Base-by-base conservation (phyloP, 2,888 invertebrate genomes). In the Catocala nupta region DNA sequence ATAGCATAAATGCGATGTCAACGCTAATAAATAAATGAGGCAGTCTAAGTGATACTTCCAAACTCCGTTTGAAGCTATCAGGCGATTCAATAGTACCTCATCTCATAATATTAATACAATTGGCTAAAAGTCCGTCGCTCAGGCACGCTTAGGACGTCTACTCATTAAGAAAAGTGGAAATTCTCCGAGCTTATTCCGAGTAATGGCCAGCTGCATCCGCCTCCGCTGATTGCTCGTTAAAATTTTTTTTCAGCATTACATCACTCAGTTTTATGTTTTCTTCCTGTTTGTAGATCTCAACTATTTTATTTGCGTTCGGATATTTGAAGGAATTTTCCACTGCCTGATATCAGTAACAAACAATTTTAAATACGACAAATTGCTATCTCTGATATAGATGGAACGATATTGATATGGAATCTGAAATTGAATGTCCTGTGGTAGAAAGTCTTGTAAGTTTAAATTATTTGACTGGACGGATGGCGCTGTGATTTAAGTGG, bases 151-250 rank as follows among this genome's bases (percentile, higher is more conserved):
- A 59, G 50, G 59, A 72, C 42, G 61, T 68, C 59, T 59, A 55
- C 59, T 77, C 65, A 77, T 77, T 71, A 71, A 64, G 71, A 62
- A 65, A 73, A 71, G 66, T 71, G 55, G 53, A 43, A 65, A 54
- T 63, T 65, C 66, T 62, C 36, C 12, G 12, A 43, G 63, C 58
- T 68, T 62, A 64, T 55, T 68, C 54, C 50, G 34, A 55, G 63
- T 67, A 74, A 74, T 60, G 54, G 50, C 50, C 54, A 58, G 50
- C 49, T 55, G 49, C 63, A 56, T 42, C 36, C 51, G 57, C 50
- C 10, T 53, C 13, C 36, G 55, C 51, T 65, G 64, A 68, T 73
- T 65, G 64, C 71, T 75, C 57, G 64, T 75, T 69, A 77, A 62
- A 59, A 68, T 73, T 73, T 70, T 63, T 74, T 43, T 47, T 7